Evolutionary conservation across 2,888 invertebrate genomes (phyloP).

Genomic region (Hydraecia micacea): DNA sequence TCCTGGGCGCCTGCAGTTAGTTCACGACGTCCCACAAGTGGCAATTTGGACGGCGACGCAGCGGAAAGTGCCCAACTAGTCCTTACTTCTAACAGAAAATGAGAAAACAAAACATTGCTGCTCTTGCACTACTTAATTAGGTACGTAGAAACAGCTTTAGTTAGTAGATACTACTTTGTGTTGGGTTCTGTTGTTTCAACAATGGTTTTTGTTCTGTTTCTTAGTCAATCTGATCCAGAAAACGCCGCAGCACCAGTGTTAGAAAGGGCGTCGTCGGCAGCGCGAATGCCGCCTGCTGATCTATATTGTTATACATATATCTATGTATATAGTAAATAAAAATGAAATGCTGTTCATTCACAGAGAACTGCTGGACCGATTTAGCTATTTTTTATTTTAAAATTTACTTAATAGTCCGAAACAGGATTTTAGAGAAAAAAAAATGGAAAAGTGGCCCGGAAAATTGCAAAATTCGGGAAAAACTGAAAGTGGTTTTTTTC

Average conservation of each 20-base stretch:
- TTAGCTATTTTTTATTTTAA: too few relatives aligned
- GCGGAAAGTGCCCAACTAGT: conserved; percentile 66
- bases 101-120: conserved; percentile 64
- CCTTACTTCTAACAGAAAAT: conserved; percentile 67
- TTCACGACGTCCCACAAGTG: conserved; percentile 67
- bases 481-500: background rate
- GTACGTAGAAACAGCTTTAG: conserved; percentile 42
- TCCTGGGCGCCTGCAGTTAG: conserved; percentile 53
- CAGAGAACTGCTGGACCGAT: background rate
- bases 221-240: conserved; percentile 26
- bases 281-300: background rate
- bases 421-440: background rate
- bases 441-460: background rate
- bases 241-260: background rate
- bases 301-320: background rate
- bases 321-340: background rate
- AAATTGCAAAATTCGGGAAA: background rate
- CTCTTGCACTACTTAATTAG: conserved; percentile 54
- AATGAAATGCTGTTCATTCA: background rate
- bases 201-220: conserved; percentile 26
- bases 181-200: conserved; percentile 16
- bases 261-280: background rate
- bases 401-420: background rate
- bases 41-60: conserved; percentile 70
- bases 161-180: conserved; percentile 29